Evolutionary conservation across 1,140 invertebrate genomes (phyloP).

Genomic region (Agrypnia vestita): DNA sequence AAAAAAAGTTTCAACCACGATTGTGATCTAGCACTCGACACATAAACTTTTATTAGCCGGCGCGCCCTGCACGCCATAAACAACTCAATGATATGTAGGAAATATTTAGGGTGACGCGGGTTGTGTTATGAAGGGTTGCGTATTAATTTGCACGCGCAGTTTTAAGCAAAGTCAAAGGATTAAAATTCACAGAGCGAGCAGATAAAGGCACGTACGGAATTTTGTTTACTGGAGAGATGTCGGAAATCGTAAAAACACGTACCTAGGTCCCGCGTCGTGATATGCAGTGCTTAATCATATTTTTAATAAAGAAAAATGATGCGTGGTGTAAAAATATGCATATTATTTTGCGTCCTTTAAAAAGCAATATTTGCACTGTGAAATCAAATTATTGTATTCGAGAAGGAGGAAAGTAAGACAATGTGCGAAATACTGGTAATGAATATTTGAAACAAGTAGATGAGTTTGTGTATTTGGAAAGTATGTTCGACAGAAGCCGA

Average conservation of each 20-base stretch:
- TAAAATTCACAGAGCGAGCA: not conserved
- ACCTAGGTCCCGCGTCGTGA: not conserved
- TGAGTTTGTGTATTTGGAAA: no score
- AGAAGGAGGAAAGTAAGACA: no score
- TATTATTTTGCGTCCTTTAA: not conserved
- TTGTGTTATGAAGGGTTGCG: slow-evolving; percentile 4
- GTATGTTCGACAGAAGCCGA: no score
- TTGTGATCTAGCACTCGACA: no score
- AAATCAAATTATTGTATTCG: no score
- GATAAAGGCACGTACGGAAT: not conserved
- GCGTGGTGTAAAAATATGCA: slow-evolving; percentile 21
- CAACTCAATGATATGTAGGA: slow-evolving; percentile 26
- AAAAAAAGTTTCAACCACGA: not conserved
- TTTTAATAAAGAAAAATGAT: not conserved
- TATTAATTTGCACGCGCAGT: slow-evolving; percentile 31
- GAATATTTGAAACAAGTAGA: no score
- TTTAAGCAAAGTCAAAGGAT: slow-evolving; percentile 17
- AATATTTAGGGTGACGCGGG: slow-evolving; percentile 39
- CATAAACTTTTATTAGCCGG: slow-evolving; percentile 50
- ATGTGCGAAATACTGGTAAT: no score
- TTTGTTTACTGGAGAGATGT: slow-evolving; percentile 9
- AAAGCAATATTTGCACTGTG: not conserved
- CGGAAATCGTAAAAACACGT: not conserved
- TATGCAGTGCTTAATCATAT: no score
- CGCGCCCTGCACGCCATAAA: slow-evolving; percentile 19